phyloP scores from a whole-genome alignment of 2,797 vertebrate genomes.

The Cirrhinus mrigala region DNA sequence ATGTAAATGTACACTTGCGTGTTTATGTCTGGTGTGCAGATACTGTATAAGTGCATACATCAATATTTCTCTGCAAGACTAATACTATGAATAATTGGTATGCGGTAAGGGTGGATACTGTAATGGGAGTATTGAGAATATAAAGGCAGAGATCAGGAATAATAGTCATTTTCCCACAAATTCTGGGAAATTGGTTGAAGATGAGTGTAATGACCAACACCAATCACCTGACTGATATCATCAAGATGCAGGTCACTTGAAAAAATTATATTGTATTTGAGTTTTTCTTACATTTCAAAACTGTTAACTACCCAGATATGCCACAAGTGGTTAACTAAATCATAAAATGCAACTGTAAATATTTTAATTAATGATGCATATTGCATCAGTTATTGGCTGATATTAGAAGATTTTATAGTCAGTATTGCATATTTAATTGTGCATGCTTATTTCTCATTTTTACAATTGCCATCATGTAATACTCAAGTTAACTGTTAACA shows the following conservation, averaged over 20 bases:
- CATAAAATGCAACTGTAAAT: not conserved
- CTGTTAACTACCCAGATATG: not conserved
- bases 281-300: not conserved
- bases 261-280: not conserved
- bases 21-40: conserved; percentile 28
- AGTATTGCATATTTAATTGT: not conserved
- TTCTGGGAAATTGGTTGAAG: not conserved
- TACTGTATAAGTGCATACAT: not conserved
- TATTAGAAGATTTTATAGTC: not conserved
- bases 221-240: not conserved
- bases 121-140: conserved; percentile 16
- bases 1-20: conserved; percentile 29
- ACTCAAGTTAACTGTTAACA: not conserved
- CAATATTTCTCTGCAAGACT: conserved; percentile 23
- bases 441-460: not conserved
- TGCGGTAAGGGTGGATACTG: conserved; percentile 28
- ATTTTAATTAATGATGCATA: not conserved
- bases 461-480: not conserved
- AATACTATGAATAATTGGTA: conserved; percentile 24
- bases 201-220: not conserved
- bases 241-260: not conserved
- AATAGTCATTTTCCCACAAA: not conserved
- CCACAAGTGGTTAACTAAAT: not conserved
- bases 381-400: not conserved
- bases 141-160: conserved; percentile 12